These are phyloP conservation scores for Itoplectis maculator DNA, from an alignment of 2,888 invertebrate genomes.

Conservation along the genomic window DNA sequence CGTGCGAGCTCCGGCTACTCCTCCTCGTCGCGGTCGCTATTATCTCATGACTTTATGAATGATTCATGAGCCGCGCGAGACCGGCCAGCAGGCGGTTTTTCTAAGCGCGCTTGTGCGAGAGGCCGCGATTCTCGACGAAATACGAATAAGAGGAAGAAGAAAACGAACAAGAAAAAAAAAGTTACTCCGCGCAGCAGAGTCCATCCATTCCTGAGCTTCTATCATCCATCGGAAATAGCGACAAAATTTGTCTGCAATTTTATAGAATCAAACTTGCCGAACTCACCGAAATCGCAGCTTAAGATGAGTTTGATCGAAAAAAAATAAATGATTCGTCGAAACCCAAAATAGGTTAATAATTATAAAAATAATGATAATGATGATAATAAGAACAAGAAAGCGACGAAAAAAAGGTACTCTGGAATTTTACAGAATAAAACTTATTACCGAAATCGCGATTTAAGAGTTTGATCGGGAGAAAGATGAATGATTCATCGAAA, in stretches of 20 bases:
- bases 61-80: slow-evolving; percentile 74
- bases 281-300: not conserved
- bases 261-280: not conserved
- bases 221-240: not conserved
- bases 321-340: slow-evolving; percentile 24
- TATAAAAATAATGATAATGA: slow-evolving; percentile 19
- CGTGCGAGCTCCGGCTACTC: slow-evolving; percentile 33
- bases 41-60: slow-evolving; percentile 78
- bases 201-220: slow-evolving; percentile 14
- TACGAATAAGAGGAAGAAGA: slow-evolving; percentile 19
- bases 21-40: slow-evolving; percentile 71
- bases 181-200: not conserved
- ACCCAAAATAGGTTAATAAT: not conserved
- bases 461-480: not conserved
- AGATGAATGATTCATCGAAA: slow-evolving; percentile 24
- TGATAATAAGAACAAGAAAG: slow-evolving; percentile 14
- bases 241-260: not conserved
- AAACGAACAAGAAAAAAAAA: slow-evolving; percentile 3
- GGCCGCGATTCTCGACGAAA: slow-evolving; percentile 12
- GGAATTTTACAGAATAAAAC: not conserved
- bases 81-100: slow-evolving; percentile 32
- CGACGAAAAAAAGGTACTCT: not conserved
- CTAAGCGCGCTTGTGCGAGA: slow-evolving; percentile 33
- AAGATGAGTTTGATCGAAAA: not conserved
- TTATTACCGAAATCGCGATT: not conserved